phyloP scores from a whole-genome alignment of 2,113 vertebrate species.

The Panthera uncia region DNA sequence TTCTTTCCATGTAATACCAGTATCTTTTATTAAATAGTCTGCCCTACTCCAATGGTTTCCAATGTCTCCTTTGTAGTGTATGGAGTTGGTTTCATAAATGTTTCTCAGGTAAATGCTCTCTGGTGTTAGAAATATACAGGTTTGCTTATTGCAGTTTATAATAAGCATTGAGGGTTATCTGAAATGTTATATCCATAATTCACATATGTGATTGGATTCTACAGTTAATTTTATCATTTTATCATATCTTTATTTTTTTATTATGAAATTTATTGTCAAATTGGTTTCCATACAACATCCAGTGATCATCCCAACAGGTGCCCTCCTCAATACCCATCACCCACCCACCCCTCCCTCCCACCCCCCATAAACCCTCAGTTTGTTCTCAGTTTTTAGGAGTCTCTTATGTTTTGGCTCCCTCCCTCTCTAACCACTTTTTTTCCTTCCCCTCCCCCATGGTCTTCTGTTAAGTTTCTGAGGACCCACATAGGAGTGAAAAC shows the following conservation, averaged over 20 bases:
- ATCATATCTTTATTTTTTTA: background rate
- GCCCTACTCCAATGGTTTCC: background rate
- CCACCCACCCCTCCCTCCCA: too few species aligned
- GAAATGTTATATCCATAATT: background rate
- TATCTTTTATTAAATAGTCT: background rate
- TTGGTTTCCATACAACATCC: too few species aligned
- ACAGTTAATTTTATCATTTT: constrained; percentile 21
- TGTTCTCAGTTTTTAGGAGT: too few species aligned
- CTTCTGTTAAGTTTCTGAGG: too few species aligned
- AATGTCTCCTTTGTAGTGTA: background rate
- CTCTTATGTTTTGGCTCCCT: too few species aligned
- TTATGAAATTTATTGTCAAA: too few species aligned
- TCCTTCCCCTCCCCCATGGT: too few species aligned
- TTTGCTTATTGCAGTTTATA: background rate
- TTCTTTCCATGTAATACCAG: background rate
- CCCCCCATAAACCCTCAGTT: too few species aligned
- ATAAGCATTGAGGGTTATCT: background rate
- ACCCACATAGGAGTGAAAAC: too few species aligned
- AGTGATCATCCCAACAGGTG: too few species aligned
- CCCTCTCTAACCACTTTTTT: too few species aligned
- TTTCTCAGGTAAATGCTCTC: constrained; percentile 17
- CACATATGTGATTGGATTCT: background rate
- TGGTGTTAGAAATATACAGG: background rate
- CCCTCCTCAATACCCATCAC: too few species aligned
- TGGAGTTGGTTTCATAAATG: background rate